These are phyloP conservation scores for Drosophila bifasciata DNA, from an alignment of 1,140 invertebrate genomes.

Conservation along the genomic window DNA sequence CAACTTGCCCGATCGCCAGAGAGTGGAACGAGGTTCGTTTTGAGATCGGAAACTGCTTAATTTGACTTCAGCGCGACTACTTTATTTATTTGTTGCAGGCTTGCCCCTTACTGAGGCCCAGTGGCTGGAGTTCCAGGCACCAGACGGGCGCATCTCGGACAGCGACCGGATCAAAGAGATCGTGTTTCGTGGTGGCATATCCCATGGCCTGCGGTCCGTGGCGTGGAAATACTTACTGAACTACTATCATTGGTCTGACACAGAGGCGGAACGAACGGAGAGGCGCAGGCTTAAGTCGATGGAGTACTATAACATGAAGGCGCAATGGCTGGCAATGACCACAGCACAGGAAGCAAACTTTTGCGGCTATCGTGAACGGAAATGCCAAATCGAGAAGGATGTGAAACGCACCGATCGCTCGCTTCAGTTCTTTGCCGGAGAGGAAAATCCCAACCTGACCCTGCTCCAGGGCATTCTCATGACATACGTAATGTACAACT, in stretches of 20 bases:
- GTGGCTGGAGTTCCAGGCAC: constrained; percentile 91
- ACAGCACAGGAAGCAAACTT: constrained; percentile 95
- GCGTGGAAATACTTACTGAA: constrained; percentile 98
- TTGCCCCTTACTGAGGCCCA: constrained; percentile 89
- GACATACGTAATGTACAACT: constrained; percentile 99
- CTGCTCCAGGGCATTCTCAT: constrained; percentile 96
- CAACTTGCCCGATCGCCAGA: constrained; percentile 68
- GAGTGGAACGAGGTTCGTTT: constrained; percentile 58
- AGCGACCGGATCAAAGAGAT: constrained; percentile 89
- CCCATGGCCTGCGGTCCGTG: constrained; percentile 89
- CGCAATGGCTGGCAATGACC: constrained; percentile 97
- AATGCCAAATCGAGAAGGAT: constrained; percentile 98
- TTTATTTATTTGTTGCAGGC: constrained; percentile 32
- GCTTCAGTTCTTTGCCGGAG: constrained; percentile 95
- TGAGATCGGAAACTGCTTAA: neutral
- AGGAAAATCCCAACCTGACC: constrained; percentile 94
- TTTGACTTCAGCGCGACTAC: neutral
- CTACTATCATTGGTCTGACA: constrained; percentile 94
- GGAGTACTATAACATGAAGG: constrained; percentile 97
- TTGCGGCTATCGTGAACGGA: constrained; percentile 94
- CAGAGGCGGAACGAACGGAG: constrained; percentile 88
- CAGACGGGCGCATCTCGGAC: constrained; percentile 90
- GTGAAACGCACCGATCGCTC: constrained; percentile 97
- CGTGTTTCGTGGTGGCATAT: constrained; percentile 94
- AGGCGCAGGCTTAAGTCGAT: constrained; percentile 90